phyloP scores from a whole-genome alignment of 2,113 vertebrate species.

The Ailuropoda melanoleuca region DNA sequence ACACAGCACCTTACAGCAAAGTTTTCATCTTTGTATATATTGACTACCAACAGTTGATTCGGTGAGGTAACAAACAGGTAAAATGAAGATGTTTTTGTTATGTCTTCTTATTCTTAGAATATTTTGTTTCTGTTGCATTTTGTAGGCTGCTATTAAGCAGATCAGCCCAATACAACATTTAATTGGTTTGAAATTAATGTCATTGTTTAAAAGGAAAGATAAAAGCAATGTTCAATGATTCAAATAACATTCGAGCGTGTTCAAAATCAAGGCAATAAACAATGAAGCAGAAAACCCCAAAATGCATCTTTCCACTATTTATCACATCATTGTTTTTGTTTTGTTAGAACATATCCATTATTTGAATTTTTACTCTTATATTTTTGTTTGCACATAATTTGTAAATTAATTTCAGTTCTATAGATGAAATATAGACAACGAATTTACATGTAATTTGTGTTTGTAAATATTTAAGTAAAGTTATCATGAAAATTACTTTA shows the following conservation, averaged over 20 bases:
- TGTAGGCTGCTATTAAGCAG: not conserved
- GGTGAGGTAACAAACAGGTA: not conserved
- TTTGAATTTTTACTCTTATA: not conserved
- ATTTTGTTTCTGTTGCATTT: not conserved
- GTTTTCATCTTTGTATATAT: not conserved
- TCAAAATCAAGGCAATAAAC: not conserved
- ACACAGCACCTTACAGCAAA: not conserved
- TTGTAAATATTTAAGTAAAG: constrained; percentile 30
- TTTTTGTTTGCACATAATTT: not conserved
- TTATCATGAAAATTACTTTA: constrained; percentile 4
- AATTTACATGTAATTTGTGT: not conserved
- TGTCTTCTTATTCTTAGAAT: not conserved
- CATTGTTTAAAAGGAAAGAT: not conserved
- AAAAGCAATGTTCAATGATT: not conserved
- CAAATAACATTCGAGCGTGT: not conserved
- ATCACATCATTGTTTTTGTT: not conserved
- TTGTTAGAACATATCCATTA: not conserved
- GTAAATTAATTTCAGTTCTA: constrained; percentile 1
- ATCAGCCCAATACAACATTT: constrained; percentile 5
- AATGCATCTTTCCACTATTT: not conserved
- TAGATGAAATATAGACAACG: not conserved
- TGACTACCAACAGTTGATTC: not conserved
- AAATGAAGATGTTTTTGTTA: not conserved
- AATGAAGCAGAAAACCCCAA: not conserved
- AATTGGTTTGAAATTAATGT: not conserved